Evolutionary conservation across 2,888 invertebrate species (phyloP).

Genomic region (Ornithoptera alexandrae): DNA sequence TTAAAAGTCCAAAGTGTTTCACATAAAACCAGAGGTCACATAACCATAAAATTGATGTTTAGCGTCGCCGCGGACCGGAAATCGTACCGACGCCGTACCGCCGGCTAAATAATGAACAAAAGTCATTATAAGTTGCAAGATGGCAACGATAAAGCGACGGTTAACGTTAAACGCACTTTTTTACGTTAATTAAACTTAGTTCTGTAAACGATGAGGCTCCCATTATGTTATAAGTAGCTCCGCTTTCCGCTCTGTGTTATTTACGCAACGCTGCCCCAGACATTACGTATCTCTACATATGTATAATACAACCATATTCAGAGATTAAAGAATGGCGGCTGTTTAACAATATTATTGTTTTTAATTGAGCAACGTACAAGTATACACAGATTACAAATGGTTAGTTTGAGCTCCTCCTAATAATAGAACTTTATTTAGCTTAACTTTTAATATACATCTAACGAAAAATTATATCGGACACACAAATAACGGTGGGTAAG

Average conservation of each 20-base stretch:
- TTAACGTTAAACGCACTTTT: slow-evolving; percentile 75
- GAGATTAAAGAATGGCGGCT: slow-evolving; percentile 17
- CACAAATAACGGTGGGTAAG: no score
- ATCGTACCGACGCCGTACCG: slow-evolving; percentile 57
- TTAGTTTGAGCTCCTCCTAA: background rate
- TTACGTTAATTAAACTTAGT: slow-evolving; percentile 79
- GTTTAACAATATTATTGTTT: slow-evolving; percentile 25
- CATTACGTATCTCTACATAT: slow-evolving; percentile 24
- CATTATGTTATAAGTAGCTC: slow-evolving; percentile 61
- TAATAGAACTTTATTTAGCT: no score
- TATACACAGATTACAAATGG: background rate
- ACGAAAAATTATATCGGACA: no score
- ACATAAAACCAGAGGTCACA: slow-evolving; percentile 60
- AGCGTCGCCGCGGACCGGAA: slow-evolving; percentile 62
- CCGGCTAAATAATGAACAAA: slow-evolving; percentile 76
- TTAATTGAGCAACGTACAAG: slow-evolving; percentile 8
- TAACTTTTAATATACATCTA: no score
- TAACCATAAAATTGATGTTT: slow-evolving; percentile 69
- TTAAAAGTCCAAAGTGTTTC: slow-evolving; percentile 44
- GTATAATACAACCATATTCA: slow-evolving; percentile 20
- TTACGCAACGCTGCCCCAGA: slow-evolving; percentile 56
- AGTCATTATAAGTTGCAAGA: slow-evolving; percentile 74
- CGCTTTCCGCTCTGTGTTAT: slow-evolving; percentile 49
- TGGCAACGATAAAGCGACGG: slow-evolving; percentile 66
- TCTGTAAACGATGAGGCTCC: slow-evolving; percentile 74